Conservation (phyloP, 2,888 invertebrate genomes). For the Standfussiana lucernea region DNA sequence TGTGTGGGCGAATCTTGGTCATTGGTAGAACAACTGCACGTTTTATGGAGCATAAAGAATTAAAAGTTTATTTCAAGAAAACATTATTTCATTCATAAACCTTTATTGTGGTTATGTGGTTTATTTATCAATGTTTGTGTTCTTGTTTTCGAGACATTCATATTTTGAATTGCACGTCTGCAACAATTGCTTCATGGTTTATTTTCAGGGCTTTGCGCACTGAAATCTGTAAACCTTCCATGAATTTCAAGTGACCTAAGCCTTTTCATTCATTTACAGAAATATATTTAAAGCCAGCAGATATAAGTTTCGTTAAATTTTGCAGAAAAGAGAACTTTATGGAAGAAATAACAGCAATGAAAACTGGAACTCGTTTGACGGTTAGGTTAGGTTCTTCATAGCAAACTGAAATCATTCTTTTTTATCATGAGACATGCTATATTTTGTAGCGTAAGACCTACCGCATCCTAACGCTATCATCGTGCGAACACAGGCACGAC, state of each 20-base stretch:
- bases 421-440: background rate
- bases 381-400: background rate
- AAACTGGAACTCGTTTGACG: background rate
- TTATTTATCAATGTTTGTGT: slow-evolving; percentile 5
- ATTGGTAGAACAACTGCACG: slow-evolving; percentile 24
- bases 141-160: slow-evolving; percentile 33
- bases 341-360: background rate
- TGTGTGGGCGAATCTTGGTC: slow-evolving; percentile 44
- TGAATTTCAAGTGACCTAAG: slow-evolving; percentile 3
- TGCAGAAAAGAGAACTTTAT: background rate
- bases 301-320: background rate
- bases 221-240: slow-evolving; percentile 13
- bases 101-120: slow-evolving; percentile 60
- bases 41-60: slow-evolving; percentile 24
- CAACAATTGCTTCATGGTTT: slow-evolving; percentile 15
- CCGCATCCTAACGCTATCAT: background rate
- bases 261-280: background rate
- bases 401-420: background rate
- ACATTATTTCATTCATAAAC: slow-evolving; percentile 59
- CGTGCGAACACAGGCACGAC: background rate
- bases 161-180: slow-evolving; percentile 1
- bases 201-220: slow-evolving; percentile 18
- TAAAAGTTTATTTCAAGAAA: slow-evolving; percentile 41
- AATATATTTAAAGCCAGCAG: slow-evolving; percentile 2
- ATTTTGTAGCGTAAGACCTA: background rate